A percentile compares a stretch with the other conserved stretches of the same genome.
These are phyloP conservation scores for Scolanthus callimorphus DNA, from an alignment of 92 coral and sea anemone species.

Conservation along the genomic window DNA sequence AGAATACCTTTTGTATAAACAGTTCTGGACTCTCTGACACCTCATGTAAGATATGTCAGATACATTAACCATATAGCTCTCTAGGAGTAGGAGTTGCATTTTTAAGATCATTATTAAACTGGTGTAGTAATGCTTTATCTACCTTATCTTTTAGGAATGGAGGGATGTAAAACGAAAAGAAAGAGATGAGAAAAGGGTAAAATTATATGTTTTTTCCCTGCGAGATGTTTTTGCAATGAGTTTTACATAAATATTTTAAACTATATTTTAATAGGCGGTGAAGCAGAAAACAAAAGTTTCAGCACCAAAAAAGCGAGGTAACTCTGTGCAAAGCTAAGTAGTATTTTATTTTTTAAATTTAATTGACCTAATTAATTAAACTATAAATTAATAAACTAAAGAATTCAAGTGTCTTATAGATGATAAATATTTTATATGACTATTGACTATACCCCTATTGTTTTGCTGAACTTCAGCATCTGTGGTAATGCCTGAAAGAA, in stretches of 20 bases:
- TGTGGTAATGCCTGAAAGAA: constrained; percentile 51
- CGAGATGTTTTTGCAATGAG: too few relatives aligned
- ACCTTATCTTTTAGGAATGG: constrained; percentile 84
- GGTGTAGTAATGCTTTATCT: background rate
- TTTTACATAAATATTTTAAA: too few relatives aligned
- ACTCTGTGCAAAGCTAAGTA: background rate
- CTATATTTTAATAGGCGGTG: too few relatives aligned
- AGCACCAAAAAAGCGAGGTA: constrained; percentile 46
- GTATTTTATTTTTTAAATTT: too few relatives aligned
- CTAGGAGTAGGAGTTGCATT: too few relatives aligned
- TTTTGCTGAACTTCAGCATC: too few relatives aligned
- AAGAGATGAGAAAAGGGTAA: constrained; percentile 74
- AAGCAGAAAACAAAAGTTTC: constrained; percentile 50
- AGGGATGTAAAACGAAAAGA: constrained; percentile 58
- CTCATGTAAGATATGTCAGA: constrained; percentile 49
- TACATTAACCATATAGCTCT: background rate
- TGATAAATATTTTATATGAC: too few relatives aligned
- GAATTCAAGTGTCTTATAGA: too few relatives aligned
- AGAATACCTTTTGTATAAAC: constrained; percentile 90
- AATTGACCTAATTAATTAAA: too few relatives aligned
- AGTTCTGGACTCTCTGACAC: constrained; percentile 88
- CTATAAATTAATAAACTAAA: background rate
- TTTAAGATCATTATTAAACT: background rate
- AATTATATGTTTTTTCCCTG: too few relatives aligned
- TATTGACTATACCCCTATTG: too few relatives aligned